Evolutionary conservation across 2,113 vertebrate species (phyloP).

Genomic region (Rana temporaria): DNA sequence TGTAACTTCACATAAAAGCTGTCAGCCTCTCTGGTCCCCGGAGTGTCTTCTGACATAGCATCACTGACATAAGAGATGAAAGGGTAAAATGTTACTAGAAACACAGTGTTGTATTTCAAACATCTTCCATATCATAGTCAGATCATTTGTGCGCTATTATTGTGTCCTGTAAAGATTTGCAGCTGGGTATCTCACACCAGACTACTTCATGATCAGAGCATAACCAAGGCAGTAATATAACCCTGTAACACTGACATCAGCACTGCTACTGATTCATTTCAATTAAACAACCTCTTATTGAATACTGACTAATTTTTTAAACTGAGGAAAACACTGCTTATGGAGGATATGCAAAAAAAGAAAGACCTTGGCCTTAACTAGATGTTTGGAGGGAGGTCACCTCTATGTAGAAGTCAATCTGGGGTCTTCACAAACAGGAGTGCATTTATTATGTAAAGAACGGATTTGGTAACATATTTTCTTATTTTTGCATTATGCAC

Average conservation of each 20-base stretch:
- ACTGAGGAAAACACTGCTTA: no score
- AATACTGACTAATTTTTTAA: no score
- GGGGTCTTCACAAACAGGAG: no score
- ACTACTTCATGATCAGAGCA: background rate
- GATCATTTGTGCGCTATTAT: conserved; percentile 50
- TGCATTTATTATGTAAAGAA: no score
- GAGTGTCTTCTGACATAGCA: conserved; percentile 55
- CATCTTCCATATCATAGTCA: conserved; percentile 51
- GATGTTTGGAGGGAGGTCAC: no score
- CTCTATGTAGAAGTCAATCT: no score
- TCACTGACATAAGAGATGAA: conserved; percentile 54
- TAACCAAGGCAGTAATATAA: conserved; percentile 1
- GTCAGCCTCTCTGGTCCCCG: conserved; percentile 44
- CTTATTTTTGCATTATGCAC: no score
- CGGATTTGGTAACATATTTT: no score
- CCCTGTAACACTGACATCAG: background rate
- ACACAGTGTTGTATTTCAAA: conserved; percentile 50
- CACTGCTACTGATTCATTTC: background rate
- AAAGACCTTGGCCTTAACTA: no score
- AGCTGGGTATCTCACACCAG: conserved; percentile 6
- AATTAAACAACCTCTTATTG: no score
- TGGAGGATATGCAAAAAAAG: no score
- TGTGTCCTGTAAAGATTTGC: conserved; percentile 38
- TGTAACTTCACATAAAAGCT: conserved; percentile 56
- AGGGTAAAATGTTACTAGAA: conserved; percentile 54